A percentile compares a stretch with the other conserved stretches of the same genome.
Conservation (phyloP, 23 tunicate genomes). For the Oikopleura vanhoeffeni region DNA sequence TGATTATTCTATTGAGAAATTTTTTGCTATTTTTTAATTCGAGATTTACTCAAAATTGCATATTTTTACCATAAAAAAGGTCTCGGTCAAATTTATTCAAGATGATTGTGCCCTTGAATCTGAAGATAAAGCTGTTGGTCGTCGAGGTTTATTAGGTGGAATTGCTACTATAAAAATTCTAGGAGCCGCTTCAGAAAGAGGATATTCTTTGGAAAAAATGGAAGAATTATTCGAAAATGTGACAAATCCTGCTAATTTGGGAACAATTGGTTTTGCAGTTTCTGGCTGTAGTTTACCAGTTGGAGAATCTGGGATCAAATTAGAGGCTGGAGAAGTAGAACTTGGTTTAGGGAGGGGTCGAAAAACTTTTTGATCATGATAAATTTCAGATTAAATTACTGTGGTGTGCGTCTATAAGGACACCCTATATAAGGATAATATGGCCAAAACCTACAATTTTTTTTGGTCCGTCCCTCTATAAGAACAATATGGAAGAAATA, state of each 20-base stretch:
- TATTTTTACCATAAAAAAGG: no score
- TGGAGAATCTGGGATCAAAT: conserved; percentile 46
- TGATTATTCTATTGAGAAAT: no score
- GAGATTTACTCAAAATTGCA: no score
- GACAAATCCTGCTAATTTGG: neutral
- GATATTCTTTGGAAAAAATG: conserved; percentile 22
- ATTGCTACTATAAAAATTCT: neutral
- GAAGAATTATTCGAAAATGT: conserved; percentile 6
- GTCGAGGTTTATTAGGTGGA: neutral
- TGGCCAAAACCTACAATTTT: no score
- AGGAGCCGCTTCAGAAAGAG: neutral
- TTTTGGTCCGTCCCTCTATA: no score
- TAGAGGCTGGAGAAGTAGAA: conserved; percentile 55
- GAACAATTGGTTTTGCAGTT: conserved; percentile 91
- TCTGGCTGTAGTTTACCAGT: conserved; percentile 84
- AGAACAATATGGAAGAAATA: no score
- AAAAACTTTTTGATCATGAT: neutral
- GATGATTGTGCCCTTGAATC: conserved; percentile 13
- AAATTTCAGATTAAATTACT: neutral
- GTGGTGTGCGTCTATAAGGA: no score
- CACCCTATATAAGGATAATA: no score
- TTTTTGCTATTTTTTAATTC: no score
- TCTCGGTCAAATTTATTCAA: neutral
- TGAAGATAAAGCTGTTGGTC: conserved; percentile 4
- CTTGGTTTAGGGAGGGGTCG: conserved; percentile 46